phyloP scores from a whole-genome alignment of 2,797 vertebrate species.

The Odontamblyopus lacepedii region DNA sequence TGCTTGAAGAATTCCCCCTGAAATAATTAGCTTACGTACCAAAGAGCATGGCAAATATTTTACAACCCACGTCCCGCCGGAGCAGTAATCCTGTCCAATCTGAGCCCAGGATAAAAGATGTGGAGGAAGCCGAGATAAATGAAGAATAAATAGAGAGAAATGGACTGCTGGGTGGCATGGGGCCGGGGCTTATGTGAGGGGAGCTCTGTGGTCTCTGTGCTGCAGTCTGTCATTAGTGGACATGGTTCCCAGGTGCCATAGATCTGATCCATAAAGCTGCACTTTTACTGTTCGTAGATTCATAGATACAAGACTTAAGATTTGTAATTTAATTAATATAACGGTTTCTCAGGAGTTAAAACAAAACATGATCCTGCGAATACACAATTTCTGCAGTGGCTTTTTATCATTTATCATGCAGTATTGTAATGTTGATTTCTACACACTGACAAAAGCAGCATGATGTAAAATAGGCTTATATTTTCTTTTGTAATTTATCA shows the following conservation, averaged over 20 bases:
- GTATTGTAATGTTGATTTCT: background rate
- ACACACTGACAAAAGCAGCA: background rate
- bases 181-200: background rate
- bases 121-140: slow-evolving; percentile 32
- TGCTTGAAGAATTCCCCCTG: slow-evolving; percentile 27
- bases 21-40: slow-evolving; percentile 49
- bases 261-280: background rate
- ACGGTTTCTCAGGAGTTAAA: background rate
- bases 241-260: slow-evolving; percentile 6
- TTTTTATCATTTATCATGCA: too few species aligned
- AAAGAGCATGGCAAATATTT: slow-evolving; percentile 52
- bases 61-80: slow-evolving; percentile 43
- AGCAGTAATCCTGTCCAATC: slow-evolving; percentile 61
- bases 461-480: background rate
- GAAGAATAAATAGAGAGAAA: slow-evolving; percentile 40
- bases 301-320: background rate
- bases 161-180: slow-evolving; percentile 1
- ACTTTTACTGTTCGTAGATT: background rate
- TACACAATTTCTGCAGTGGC: background rate
- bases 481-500: background rate
- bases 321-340: background rate
- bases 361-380: background rate
- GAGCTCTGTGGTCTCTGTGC: background rate
- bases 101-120: slow-evolving; percentile 42
- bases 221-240: slow-evolving; percentile 3